Percentiles rank a stretch among this genome's conserved stretches.
Conservation (phyloP, 2,797 vertebrate genomes). For the Sitta carolinensis region DNA sequence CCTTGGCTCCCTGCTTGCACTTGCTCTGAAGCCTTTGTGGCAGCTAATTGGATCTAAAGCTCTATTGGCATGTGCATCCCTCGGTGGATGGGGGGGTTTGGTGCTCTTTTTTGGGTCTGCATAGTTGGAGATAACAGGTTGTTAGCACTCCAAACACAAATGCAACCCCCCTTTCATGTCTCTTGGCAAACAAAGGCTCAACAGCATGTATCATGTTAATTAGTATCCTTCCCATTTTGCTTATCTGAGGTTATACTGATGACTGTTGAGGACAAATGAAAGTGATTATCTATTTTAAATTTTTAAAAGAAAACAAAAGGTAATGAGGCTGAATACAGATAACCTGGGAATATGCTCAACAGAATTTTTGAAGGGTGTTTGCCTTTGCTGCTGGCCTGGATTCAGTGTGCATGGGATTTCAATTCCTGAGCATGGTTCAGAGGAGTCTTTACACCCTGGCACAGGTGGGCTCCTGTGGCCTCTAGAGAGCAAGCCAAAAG, state of each 20-base stretch:
- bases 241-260: slow-evolving; percentile 1
- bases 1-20: neutral
- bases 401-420: neutral
- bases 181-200: neutral
- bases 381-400: neutral
- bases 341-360: neutral
- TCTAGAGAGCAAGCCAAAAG: neutral
- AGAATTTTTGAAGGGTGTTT: neutral
- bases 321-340: neutral
- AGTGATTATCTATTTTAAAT: neutral
- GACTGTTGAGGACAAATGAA: neutral
- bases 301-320: neutral
- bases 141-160: slow-evolving; percentile 13
- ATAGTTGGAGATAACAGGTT: neutral
- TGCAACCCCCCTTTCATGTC: neutral
- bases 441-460: neutral
- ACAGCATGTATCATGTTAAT: neutral
- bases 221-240: neutral
- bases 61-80: neutral
- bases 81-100: rapidly evolving
- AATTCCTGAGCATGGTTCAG: neutral
- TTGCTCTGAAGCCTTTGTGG: slow-evolving; percentile 9
- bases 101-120: neutral
- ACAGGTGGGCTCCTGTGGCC: neutral
- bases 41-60: neutral